Evolutionary conservation across 2,797 vertebrate genomes (phyloP).

Genomic region (Channallabes apus): DNA sequence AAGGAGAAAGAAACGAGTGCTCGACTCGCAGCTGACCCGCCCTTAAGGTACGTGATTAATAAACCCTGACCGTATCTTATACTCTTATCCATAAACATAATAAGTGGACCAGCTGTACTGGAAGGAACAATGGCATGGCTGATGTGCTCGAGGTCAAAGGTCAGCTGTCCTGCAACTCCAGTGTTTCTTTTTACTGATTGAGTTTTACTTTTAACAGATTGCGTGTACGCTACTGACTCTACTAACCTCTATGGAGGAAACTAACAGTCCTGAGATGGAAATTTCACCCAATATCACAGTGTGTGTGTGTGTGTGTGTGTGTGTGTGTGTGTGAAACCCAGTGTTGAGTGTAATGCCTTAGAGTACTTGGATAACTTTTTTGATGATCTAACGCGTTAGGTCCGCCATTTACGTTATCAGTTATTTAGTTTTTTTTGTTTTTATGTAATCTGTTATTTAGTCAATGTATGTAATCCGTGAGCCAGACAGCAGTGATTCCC

Average conservation of each 20-base stretch:
- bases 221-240: background rate
- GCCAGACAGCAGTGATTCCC: no score
- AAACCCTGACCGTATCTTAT: constrained; percentile 21
- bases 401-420: no score
- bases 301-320: background rate
- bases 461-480: no score
- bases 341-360: no score
- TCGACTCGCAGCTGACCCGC: constrained; percentile 52
- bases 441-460: no score
- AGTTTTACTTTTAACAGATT: background rate
- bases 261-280: background rate
- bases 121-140: background rate
- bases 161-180: background rate
- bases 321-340: no score
- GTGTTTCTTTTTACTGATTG: background rate
- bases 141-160: background rate
- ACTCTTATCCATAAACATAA: background rate
- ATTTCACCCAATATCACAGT: background rate
- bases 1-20: constrained; percentile 49
- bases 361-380: no score
- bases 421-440: no score
- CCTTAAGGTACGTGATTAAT: constrained; percentile 57
- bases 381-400: no score
- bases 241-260: background rate
- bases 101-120: background rate